phyloP scores from a whole-genome alignment of 2,113 vertebrate genomes.

The Hiodon tergisus region DNA sequence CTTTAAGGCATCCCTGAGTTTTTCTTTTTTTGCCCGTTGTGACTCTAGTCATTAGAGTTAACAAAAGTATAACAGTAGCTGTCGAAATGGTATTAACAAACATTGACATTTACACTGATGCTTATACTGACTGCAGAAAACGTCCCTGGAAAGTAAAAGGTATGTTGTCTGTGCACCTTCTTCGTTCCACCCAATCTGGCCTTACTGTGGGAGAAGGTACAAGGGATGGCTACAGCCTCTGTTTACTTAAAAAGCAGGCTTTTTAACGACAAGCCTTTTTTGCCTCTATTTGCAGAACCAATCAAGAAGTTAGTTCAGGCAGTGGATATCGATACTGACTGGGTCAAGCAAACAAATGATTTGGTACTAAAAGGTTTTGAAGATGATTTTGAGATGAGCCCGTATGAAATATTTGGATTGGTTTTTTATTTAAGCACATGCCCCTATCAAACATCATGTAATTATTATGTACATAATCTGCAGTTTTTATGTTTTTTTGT shows the following conservation, averaged over 20 bases:
- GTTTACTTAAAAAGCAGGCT: constrained; percentile 34
- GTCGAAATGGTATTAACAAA: not conserved
- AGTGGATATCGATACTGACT: constrained; percentile 26
- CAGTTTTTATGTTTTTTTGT: not conserved
- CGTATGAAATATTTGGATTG: constrained; percentile 18
- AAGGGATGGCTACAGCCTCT: constrained; percentile 26
- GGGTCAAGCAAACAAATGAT: constrained; percentile 10
- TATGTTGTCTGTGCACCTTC: not conserved
- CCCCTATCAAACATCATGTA: too few species aligned
- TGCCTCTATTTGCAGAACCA: constrained; percentile 30
- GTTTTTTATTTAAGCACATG: not conserved
- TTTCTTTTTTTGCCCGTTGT: too few species aligned
- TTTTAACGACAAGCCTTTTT: constrained; percentile 32
- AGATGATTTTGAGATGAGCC: constrained; percentile 10
- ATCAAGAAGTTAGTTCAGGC: constrained; percentile 12
- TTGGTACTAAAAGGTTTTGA: too few species aligned
- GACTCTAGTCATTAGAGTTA: too few species aligned
- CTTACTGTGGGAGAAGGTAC: constrained; percentile 14
- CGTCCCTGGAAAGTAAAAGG: not conserved
- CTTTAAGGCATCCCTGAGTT: too few species aligned
- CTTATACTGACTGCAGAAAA: not conserved
- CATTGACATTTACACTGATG: too few species aligned
- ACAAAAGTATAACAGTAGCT: not conserved
- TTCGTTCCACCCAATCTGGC: constrained; percentile 1
- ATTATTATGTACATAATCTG: not conserved